A percentile compares a stretch with the other conserved stretches of the same genome.
Evolutionary conservation across 1,140 invertebrate species (phyloP).

Genomic region (Saccostrea cuccullata): DNA sequence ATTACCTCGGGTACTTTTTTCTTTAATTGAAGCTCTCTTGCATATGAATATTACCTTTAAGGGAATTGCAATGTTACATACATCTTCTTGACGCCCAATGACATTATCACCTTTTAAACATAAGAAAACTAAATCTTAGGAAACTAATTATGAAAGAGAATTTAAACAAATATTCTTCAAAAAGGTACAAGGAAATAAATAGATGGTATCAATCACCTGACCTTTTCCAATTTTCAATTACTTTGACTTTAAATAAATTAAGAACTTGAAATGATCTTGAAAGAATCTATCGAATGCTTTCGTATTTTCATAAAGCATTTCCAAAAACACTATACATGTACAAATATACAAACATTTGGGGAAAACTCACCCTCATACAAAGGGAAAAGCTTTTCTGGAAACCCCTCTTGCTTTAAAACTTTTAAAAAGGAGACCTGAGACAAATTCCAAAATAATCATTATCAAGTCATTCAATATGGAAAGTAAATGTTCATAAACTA

Average conservation of each 20-base stretch:
- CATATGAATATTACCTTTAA: constrained; percentile 62
- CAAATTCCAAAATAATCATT: neutral
- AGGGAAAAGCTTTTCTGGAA: constrained; percentile 66
- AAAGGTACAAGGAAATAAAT: no score
- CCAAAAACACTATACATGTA: no score
- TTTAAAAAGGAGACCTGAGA: constrained; percentile 67
- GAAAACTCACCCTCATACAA: constrained; percentile 69
- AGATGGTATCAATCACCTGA: no score
- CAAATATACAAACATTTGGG: no score
- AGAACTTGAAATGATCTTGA: no score
- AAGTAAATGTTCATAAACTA: neutral
- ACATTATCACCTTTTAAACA: constrained; percentile 69
- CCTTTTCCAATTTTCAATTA: no score
- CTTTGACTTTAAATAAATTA: no score
- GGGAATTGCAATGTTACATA: constrained; percentile 68
- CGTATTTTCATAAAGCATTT: no score
- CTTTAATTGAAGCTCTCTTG: neutral
- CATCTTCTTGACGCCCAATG: constrained; percentile 66
- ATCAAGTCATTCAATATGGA: neutral
- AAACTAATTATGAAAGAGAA: no score
- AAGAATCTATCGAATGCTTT: no score
- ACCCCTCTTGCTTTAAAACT: constrained; percentile 66
- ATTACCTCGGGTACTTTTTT: neutral
- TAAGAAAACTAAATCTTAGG: neutral
- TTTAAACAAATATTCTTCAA: no score